Evolutionary conservation across 2,888 invertebrate genomes (phyloP).

Genomic region (Galerucella pusilla): DNA sequence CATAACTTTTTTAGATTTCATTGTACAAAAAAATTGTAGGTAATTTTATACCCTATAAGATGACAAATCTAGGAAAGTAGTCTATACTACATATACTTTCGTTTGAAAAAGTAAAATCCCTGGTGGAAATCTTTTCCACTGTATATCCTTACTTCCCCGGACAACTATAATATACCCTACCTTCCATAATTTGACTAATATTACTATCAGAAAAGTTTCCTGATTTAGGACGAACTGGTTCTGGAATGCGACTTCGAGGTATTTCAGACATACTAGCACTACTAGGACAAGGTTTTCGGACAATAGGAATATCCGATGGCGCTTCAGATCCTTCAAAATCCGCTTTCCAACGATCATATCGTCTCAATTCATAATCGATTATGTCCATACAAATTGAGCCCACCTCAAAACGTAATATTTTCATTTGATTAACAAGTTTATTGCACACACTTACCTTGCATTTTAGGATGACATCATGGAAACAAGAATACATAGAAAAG

Average conservation of each 20-base stretch:
- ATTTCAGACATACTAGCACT: slow-evolving; percentile 71
- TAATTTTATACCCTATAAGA: too few species aligned
- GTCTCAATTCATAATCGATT: slow-evolving; percentile 91
- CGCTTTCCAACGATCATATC: slow-evolving; percentile 93
- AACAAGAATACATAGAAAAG: slow-evolving; percentile 94
- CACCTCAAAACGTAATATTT: slow-evolving; percentile 69
- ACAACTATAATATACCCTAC: slow-evolving; percentile 2
- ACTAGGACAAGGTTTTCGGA: slow-evolving; percentile 60
- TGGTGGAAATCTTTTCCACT: too few species aligned
- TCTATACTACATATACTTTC: too few species aligned
- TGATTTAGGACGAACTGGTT: slow-evolving; percentile 81
- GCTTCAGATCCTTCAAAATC: slow-evolving; percentile 72
- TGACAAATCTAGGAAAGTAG: too few species aligned
- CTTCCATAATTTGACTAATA: slow-evolving; percentile 57
- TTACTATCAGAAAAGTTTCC: slow-evolving; percentile 74
- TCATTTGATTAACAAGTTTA: neutral
- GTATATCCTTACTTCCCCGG: too few species aligned
- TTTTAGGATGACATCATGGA: slow-evolving; percentile 93
- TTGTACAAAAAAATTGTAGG: too few species aligned
- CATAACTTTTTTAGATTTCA: too few species aligned
- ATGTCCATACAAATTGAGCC: slow-evolving; percentile 97
- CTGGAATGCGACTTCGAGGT: slow-evolving; percentile 73
- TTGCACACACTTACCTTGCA: slow-evolving; percentile 77
- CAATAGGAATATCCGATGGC: slow-evolving; percentile 61
- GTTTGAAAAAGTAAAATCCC: too few species aligned